A percentile compares a stretch with the other conserved stretches of the same genome.
Conservation (phyloP, 2,888 invertebrate species). For the Dysmachus trigonus region DNA sequence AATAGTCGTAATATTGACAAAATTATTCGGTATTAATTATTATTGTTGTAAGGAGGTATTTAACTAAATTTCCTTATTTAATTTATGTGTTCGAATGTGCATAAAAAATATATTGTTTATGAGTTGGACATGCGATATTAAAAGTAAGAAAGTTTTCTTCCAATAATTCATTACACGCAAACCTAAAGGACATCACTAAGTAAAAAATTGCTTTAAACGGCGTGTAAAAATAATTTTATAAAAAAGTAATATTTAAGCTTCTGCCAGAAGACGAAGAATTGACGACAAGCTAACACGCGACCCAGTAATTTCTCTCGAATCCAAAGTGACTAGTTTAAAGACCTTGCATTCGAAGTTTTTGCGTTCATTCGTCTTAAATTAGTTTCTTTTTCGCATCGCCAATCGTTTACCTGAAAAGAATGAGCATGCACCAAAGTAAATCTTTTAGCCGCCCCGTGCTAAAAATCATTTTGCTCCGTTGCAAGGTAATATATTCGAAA, state of each 20-base stretch:
- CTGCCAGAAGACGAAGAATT: not conserved
- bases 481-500: not conserved
- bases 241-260: not conserved
- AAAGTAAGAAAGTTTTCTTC: too few species aligned
- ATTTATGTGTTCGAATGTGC: too few species aligned
- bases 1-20: too few species aligned
- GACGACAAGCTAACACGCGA: not conserved
- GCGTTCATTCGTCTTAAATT: not conserved
- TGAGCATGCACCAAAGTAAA: not conserved
- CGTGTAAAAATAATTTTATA: not conserved
- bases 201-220: not conserved
- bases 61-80: too few species aligned
- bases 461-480: not conserved
- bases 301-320: not conserved
- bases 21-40: too few species aligned
- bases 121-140: too few species aligned
- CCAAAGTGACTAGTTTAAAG: not conserved
- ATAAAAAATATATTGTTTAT: too few species aligned
- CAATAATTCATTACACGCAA: not conserved
- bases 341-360: not conserved
- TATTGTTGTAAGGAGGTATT: too few species aligned
- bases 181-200: not conserved
- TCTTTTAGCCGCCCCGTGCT: not conserved
- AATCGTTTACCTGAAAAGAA: not conserved
- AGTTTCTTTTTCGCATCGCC: not conserved